Evolutionary conservation across 2,797 vertebrate genomes (phyloP).

Genomic region (Lepus oiostolus): DNA sequence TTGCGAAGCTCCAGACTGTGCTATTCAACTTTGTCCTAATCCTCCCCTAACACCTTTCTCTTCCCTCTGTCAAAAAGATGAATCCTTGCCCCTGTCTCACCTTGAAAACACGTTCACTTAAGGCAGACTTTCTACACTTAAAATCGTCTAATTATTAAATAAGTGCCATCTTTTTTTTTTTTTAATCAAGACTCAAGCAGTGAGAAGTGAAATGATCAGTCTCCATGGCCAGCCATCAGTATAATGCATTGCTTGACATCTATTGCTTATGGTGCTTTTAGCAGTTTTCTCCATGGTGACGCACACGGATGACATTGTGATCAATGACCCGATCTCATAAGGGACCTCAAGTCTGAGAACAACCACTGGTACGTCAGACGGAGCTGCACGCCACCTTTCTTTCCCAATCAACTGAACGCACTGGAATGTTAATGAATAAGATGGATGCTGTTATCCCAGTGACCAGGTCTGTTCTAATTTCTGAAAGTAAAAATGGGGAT

Average conservation of each 20-base stretch:
- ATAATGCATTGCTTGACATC: conserved; percentile 33
- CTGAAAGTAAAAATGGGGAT: conserved; percentile 56
- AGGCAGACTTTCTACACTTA: conserved; percentile 2
- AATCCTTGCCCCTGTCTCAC: conserved; percentile 46
- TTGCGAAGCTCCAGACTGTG: conserved; percentile 48
- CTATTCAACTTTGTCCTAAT: conserved; percentile 57
- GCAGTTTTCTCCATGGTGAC: conserved; percentile 34
- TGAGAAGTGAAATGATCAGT: neutral
- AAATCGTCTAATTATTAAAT: conserved; percentile 66
- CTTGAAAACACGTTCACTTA: conserved; percentile 7
- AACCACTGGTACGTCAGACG: neutral
- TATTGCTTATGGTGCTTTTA: neutral
- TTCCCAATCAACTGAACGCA: neutral
- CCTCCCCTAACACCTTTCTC: neutral
- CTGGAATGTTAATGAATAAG: neutral
- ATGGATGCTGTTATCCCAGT: neutral
- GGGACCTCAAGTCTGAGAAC: neutral
- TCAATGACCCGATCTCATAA: conserved; percentile 25
- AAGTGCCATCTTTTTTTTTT: neutral
- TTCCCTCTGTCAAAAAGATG: conserved; percentile 49
- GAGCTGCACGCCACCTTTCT: neutral
- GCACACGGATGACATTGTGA: conserved; percentile 20
- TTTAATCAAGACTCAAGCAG: conserved; percentile 30
- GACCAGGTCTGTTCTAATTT: conserved; percentile 42
- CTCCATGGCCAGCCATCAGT: neutral